Evolutionary conservation across 2,797 vertebrate species (phyloP), one percentile per base, ranked within the genome.

Genomic region (Anguilla obscura): DNA sequence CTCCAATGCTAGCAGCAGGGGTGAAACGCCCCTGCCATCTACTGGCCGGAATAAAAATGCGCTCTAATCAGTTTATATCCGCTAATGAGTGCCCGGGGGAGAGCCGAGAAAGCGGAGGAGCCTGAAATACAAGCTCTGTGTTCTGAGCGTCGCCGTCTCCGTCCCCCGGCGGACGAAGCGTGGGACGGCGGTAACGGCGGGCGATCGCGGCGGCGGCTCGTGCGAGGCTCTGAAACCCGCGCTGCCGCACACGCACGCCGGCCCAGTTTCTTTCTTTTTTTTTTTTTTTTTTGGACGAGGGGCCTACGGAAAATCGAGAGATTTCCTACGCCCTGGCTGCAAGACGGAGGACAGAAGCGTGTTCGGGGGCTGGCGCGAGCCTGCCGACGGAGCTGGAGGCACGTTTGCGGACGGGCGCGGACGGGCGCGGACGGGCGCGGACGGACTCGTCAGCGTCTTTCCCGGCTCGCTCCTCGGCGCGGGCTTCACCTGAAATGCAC

Each of bases 51-150:
- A 79, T 10, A 63, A 71, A 90, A 90, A 92, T 86, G 33, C 69
- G 60, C 91, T 79, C 86, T 89, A 92, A 91, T 91, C 89, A 76
- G 30, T 63, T 21, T 24, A 63, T 18, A 18, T 24, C 18, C 86
- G 74, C 89, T 94, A 94, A 94, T 95, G 94, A 94, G 90, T 90
- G 92, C 94, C 92, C 92, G 88, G 83, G 94, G 93, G 93, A 30
- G 94, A 14, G 88, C 52, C 12, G 86, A 87, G 87, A 86, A 33
- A 60, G 90, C 88, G 88, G 91, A 91, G 91, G 90, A 33, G 27
- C 30, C 90, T 85, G 91, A 90, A 90, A 91, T 89, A 9, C 80
- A 3, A 21, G 40, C 40, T 2, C 45, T 8, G 87, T 90, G 89
- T 91, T 91, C 89, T 93, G 90, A 36, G 71, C 3, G 14, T 16